Evolutionary conservation across 2,113 vertebrate species (phyloP).

Genomic region (Onychostruthus taczanowskii): DNA sequence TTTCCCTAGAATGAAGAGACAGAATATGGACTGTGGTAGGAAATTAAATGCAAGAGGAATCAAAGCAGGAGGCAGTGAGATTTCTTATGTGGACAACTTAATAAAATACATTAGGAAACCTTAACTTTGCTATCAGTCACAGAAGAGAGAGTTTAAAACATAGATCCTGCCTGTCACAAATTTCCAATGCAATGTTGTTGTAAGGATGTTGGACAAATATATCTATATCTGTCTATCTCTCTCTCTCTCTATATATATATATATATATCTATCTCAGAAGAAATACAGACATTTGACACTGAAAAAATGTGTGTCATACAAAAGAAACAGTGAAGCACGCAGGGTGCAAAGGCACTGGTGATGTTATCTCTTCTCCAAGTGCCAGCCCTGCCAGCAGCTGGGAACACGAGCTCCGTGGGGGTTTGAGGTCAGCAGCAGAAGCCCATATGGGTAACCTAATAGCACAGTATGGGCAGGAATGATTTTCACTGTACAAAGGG

Average conservation of each 20-base stretch:
- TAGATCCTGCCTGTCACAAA: neutral
- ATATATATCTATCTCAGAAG: neutral
- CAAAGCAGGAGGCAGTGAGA: neutral
- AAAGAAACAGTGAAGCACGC: neutral
- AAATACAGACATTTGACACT: neutral
- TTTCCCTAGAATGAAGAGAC: neutral
- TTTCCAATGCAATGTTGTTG: neutral
- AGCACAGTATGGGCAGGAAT: neutral
- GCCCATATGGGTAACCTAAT: neutral
- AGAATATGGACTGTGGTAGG: neutral
- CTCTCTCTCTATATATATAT: neutral
- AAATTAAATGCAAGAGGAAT: neutral
- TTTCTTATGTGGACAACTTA: neutral
- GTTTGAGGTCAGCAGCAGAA: slow-evolving; percentile 20
- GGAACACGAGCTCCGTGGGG: neutral
- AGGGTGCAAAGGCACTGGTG: neutral
- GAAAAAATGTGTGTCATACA: neutral
- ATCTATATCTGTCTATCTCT: neutral
- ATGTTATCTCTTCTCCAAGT: neutral
- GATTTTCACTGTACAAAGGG: slow-evolving; percentile 26
- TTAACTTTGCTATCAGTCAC: neutral
- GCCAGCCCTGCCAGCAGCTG: slow-evolving; percentile 17
- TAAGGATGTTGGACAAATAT: neutral
- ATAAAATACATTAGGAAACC: neutral
- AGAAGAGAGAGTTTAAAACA: neutral